phyloP scores from a whole-genome alignment of 2,113 vertebrate species.

The Cyrtonyx montezumae region DNA sequence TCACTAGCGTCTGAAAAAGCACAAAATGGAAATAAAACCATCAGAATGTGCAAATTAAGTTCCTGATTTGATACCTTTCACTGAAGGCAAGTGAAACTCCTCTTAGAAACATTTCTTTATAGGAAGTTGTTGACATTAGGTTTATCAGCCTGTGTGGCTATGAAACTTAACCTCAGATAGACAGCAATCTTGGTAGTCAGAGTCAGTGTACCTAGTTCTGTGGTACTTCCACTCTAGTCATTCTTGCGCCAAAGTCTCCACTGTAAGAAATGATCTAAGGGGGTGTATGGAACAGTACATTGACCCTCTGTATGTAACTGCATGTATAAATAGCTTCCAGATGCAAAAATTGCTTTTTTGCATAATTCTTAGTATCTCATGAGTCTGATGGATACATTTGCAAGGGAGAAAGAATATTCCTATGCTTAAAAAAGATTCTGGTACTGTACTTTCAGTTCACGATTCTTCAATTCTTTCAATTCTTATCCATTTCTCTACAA shows the following conservation, averaged over 20 bases:
- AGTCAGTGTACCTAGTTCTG: neutral
- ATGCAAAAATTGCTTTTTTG: neutral
- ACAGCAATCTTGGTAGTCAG: neutral
- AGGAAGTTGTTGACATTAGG: neutral
- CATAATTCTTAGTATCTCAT: neutral
- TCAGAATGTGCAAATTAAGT: neutral
- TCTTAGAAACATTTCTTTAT: neutral
- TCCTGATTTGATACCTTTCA: neutral
- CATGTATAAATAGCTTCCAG: neutral
- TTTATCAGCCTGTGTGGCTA: neutral
- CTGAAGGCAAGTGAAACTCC: neutral
- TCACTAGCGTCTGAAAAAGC: neutral
- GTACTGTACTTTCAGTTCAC: neutral
- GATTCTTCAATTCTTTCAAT: neutral
- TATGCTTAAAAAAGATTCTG: neutral
- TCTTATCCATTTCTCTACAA: neutral
- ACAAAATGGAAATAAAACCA: neutral
- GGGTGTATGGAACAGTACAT: neutral
- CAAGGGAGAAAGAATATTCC: neutral
- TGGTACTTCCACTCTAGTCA: neutral
- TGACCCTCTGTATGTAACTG: neutral
- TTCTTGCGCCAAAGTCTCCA: neutral
- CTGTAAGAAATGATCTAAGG: neutral
- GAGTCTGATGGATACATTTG: neutral
- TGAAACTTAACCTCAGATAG: neutral